Evolutionary conservation across 2,888 invertebrate species (phyloP).

Genomic region (Apocheima hispidaria): DNA sequence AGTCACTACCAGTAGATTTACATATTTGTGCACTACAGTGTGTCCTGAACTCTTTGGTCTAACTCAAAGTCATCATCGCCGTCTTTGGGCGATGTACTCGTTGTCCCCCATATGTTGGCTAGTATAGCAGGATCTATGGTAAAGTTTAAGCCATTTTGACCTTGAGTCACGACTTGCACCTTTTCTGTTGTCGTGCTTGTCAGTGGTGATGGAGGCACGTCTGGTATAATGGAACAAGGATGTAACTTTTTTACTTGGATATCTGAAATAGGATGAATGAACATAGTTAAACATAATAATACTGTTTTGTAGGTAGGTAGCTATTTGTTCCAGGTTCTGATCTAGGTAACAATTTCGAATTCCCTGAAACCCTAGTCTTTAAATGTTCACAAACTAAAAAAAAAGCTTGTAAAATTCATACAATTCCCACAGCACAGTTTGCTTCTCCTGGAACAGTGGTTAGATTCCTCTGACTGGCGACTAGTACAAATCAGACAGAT

Average conservation of each 20-base stretch:
- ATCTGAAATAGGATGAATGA: conserved; percentile 7
- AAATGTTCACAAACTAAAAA: too few species aligned
- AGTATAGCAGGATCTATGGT: conserved; percentile 15
- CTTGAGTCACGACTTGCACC: not conserved
- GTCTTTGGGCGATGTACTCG: not conserved
- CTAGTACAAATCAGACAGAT: too few species aligned
- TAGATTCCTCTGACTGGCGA: too few species aligned
- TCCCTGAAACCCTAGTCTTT: too few species aligned
- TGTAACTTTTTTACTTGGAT: not conserved
- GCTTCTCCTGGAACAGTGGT: too few species aligned
- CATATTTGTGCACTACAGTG: not conserved
- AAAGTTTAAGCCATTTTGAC: conserved; percentile 1
- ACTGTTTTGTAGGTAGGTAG: not conserved
- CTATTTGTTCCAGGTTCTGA: not conserved
- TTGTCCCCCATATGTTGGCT: conserved; percentile 12
- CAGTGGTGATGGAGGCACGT: not conserved
- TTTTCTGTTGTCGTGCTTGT: conserved; percentile 6
- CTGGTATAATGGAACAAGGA: conserved; percentile 1
- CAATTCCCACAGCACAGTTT: too few species aligned
- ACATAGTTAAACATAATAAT: not conserved
- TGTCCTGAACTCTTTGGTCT: conserved; percentile 21
- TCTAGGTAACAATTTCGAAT: too few species aligned
- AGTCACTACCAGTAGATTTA: not conserved
- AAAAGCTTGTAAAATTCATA: too few species aligned
- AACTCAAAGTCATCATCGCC: conserved; percentile 18